Base-by-base conservation (phyloP, 2,797 vertebrate species). In the Pseudomugil gertrudae region DNA sequence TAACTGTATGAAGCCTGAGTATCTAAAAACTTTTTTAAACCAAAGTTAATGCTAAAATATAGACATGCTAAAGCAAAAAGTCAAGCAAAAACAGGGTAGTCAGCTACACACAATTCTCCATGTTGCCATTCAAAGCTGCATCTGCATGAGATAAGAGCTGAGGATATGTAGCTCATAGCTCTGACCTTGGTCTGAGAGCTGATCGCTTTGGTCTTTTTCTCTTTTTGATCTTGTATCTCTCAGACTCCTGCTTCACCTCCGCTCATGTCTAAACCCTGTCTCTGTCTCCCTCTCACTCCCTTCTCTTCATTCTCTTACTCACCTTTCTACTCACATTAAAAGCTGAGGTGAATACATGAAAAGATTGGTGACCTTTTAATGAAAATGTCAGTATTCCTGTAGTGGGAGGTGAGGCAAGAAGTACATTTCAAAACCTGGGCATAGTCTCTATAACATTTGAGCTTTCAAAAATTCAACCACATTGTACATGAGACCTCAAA, bases 291-390 rank as follows among this genome's bases (percentile, higher is more conserved):
- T 89, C 93, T 92, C 68, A 58, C 68, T 69, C 45, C 23, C 90
- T 62, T 87, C 90, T 88, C 94, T 90, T 91, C 92, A 92, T 93
- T 95, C 93, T 90, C 76, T 54, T 69, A 88, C 84, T 92, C 92
- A 92, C 93, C 93, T 93, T 92, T 94, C 90, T 85, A 92, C 94
- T 93, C 93, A 94, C 91, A 94, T 92, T 95, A 93, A 94, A 95
- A 94, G 94, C 91, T 93, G 78, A 81, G 86, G 75, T 92, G 94
- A 92, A 92, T 90, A 92, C 90, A 90, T 93, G 90, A 93, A 90
- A 90, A 92, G 91, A 92, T 86, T 75, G 80, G 77, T 94, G 92
- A 94, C 94, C 93, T 95, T 94, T 94, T 92, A 91, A 93, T 93
- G 88, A 92, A 94, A 94, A 94, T 94, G 92, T 93, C 93, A 94